A percentile compares a stretch with the other conserved stretches of the same genome.
Evolutionary conservation across 2,888 invertebrate genomes (phyloP).

Genomic region (Ferdinandea cuprea): DNA sequence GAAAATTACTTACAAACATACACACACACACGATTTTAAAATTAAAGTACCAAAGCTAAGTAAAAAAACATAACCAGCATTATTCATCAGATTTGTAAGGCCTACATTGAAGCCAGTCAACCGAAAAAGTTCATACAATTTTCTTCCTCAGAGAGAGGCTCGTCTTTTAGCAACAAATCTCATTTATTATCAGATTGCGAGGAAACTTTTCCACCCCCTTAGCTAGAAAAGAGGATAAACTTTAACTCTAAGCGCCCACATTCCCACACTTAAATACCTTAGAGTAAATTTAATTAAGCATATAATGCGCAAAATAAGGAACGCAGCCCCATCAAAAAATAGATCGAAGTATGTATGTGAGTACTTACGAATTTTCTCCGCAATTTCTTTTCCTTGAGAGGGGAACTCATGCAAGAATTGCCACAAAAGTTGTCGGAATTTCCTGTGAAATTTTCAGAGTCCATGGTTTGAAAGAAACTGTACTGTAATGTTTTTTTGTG

Average conservation of each 20-base stretch:
- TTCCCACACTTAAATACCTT: slow-evolving; percentile 68
- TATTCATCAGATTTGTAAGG: neutral
- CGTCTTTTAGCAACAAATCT: slow-evolving; percentile 60
- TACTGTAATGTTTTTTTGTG: slow-evolving; percentile 6
- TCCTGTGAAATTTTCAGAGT: slow-evolving; percentile 48
- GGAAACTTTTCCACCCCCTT: slow-evolving; percentile 41
- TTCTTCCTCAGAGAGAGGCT: slow-evolving; percentile 14
- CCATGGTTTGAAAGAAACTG: slow-evolving; percentile 45
- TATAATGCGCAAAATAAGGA: slow-evolving; percentile 72
- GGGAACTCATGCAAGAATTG: slow-evolving; percentile 65
- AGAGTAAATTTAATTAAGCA: slow-evolving; percentile 74
- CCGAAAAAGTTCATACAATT: slow-evolving; percentile 45
- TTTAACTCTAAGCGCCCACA: slow-evolving; percentile 43
- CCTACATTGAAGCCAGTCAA: slow-evolving; percentile 15
- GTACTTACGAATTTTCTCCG: slow-evolving; percentile 58
- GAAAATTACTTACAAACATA: neutral
- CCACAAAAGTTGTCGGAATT: slow-evolving; percentile 61
- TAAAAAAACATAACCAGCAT: neutral
- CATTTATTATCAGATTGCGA: slow-evolving; percentile 71
- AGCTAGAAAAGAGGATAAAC: slow-evolving; percentile 34
- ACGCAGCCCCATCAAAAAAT: slow-evolving; percentile 46
- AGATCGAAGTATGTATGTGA: slow-evolving; percentile 32
- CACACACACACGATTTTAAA: neutral
- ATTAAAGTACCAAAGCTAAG: neutral
- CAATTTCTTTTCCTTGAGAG: slow-evolving; percentile 62